Evolutionary conservation across 1,140 invertebrate genomes (phyloP), one percentile per base, ranked within the genome.

Genomic region (Melanaphis sacchari): DNA sequence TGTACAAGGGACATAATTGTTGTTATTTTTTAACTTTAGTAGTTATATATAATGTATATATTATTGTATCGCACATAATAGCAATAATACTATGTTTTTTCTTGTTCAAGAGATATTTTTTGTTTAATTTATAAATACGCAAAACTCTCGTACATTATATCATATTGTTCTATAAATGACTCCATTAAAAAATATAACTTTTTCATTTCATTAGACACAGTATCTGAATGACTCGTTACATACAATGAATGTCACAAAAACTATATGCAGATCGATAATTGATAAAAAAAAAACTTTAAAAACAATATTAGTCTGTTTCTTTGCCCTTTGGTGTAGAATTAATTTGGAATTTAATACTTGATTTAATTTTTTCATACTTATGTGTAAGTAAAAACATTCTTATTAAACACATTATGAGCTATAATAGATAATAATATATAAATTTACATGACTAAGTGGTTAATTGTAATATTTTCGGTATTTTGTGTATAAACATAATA

Each of bases 111-210:
- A 24, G 1, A 85, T 85, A 85, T 43, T 43, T 85, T 85, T 43
- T 43, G 41, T 85, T 85, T 85, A 85, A 85, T 85, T 85, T 43
- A 85, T 41, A 43, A 85, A 85, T 31, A 85, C 26, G 84, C 4
- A 15, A 85, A 85, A 43, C 26, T 43, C 11, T 43, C 26, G 41
- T 18, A 76, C 59, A n/a, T 76, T 85, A 43, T 84, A 84, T 41
- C 18, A 9, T 85, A 85, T 41, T 41, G 18, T 84, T 84, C 3
- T 41, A 24, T 26, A 84, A 26, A 84, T 41, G 46, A 38, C 41
- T 38, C 46, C 22, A 54, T 89, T 49, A 26, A 89, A 88, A 89
- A 49, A n/a, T 21, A 88, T 49, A 46, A 46, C n/a, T 46, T 88
- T 88, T 88, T 88, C 85, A 18, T n/a, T 49, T 1, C 36, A 38